phyloP scores from a whole-genome alignment of 2,797 vertebrate species.

The Centroberyx gerrardi region DNA sequence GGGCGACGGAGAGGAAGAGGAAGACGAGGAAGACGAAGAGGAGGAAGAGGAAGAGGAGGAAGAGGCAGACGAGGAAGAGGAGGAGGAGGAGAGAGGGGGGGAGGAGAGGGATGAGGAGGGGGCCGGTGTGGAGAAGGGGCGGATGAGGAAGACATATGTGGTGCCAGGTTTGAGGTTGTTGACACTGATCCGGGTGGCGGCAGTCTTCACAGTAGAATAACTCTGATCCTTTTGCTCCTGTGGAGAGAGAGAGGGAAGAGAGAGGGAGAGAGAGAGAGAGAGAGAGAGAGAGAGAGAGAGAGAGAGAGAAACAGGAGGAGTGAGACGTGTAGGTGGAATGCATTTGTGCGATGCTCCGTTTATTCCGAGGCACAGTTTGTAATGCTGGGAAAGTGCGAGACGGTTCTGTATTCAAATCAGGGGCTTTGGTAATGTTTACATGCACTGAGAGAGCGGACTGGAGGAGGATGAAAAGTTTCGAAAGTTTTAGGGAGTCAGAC shows the following conservation, averaged over 20 bases:
- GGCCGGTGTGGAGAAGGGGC: slow-evolving; percentile 82
- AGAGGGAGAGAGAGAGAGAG: slow-evolving; percentile 35
- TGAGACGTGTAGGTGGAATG: slow-evolving; percentile 60
- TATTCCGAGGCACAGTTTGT: slow-evolving; percentile 37
- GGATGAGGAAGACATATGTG: slow-evolving; percentile 95
- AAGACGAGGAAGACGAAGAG: slow-evolving; percentile 76
- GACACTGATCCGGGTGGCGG: slow-evolving; percentile 90
- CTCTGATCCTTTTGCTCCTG: slow-evolving; percentile 96
- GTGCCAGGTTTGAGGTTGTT: slow-evolving; percentile 95
- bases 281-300: slow-evolving; percentile 17
- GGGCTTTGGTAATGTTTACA: slow-evolving; percentile 13
- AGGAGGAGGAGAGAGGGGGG: slow-evolving; percentile 86
- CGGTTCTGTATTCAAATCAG: slow-evolving; percentile 33
- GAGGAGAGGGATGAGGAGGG: slow-evolving; percentile 79
- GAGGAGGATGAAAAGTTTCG: neutral
- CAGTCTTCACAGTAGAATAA: slow-evolving; percentile 95
- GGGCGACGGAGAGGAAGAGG: slow-evolving; percentile 71
- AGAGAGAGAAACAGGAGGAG: slow-evolving; percentile 6
- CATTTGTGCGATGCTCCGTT: slow-evolving; percentile 44
- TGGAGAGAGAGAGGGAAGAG: slow-evolving; percentile 29
- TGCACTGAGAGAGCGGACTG: neutral
- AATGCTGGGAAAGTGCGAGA: slow-evolving; percentile 12
- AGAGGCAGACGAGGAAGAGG: slow-evolving; percentile 81
- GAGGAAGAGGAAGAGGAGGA: slow-evolving; percentile 78
- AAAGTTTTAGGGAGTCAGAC: slow-evolving; percentile 5